Evolutionary conservation across 2,113 vertebrate genomes (phyloP).

Genomic region (Trochalopteron elliotii): DNA sequence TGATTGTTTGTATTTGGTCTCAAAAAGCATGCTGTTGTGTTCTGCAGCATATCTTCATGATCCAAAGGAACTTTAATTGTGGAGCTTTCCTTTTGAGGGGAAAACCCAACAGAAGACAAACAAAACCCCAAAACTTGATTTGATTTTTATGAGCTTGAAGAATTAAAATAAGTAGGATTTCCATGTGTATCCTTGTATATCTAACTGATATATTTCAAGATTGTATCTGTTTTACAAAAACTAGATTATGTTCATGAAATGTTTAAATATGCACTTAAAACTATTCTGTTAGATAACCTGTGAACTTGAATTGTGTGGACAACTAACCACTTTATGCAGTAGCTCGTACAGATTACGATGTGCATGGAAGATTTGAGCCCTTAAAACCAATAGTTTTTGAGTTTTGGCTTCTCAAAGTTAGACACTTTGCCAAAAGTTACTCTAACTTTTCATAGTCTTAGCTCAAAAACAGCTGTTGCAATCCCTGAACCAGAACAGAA

Average conservation of each 20-base stretch:
- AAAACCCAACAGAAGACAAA: background rate
- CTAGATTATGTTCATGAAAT: background rate
- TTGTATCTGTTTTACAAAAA: background rate
- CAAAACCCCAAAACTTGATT: background rate
- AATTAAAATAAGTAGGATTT: background rate
- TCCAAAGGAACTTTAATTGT: background rate
- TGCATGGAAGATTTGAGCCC: background rate
- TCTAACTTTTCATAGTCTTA: background rate
- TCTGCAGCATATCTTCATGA: background rate
- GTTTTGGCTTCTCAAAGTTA: constrained; percentile 1
- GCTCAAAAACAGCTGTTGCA: background rate
- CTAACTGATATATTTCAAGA: background rate
- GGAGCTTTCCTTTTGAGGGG: background rate
- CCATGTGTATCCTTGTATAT: background rate
- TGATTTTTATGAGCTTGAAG: background rate
- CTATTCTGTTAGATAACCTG: background rate
- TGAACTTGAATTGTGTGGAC: background rate
- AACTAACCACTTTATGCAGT: background rate
- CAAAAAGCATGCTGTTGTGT: background rate
- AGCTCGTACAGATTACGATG: rapidly evolving
- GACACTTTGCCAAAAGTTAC: background rate
- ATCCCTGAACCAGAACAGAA: background rate
- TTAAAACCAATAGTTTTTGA: background rate
- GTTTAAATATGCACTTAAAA: background rate
- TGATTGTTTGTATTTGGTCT: background rate